These are phyloP conservation scores for Anhinga anhinga DNA, from an alignment of 2,113 vertebrate species.

Conservation along the genomic window DNA sequence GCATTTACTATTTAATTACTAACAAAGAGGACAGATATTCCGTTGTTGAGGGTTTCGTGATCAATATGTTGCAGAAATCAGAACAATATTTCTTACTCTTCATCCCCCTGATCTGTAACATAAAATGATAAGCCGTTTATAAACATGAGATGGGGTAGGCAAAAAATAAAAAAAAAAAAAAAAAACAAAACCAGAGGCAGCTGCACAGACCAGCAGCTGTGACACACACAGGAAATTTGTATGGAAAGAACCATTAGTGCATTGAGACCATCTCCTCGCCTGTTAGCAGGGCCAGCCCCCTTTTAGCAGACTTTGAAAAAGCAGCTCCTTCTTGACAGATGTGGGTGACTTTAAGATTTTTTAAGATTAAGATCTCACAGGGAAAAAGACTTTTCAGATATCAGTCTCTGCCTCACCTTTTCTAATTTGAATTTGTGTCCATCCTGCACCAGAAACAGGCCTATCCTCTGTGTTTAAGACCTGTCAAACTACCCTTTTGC, in stretches of 20 bases:
- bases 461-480: neutral
- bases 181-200: slow-evolving; percentile 4
- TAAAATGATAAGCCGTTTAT: slow-evolving; percentile 13
- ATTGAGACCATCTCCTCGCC: slow-evolving; percentile 52
- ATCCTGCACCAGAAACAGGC: neutral
- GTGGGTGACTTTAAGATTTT: neutral
- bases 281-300: slow-evolving; percentile 11
- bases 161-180: neutral
- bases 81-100: neutral
- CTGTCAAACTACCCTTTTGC: neutral
- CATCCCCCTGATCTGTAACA: neutral
- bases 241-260: slow-evolving; percentile 71
- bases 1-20: neutral
- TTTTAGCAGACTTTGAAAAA: slow-evolving; percentile 32
- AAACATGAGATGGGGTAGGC: neutral
- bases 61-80: neutral
- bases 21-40: neutral
- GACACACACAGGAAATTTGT: slow-evolving; percentile 68
- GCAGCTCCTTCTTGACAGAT: neutral
- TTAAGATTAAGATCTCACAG: neutral
- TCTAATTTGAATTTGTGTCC: neutral
- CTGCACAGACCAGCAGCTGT: slow-evolving; percentile 65
- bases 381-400: neutral
- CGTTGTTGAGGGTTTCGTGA: neutral
- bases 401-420: neutral